Conservation (phyloP, 2,797 vertebrate genomes). For the Borostomias antarcticus region DNA sequence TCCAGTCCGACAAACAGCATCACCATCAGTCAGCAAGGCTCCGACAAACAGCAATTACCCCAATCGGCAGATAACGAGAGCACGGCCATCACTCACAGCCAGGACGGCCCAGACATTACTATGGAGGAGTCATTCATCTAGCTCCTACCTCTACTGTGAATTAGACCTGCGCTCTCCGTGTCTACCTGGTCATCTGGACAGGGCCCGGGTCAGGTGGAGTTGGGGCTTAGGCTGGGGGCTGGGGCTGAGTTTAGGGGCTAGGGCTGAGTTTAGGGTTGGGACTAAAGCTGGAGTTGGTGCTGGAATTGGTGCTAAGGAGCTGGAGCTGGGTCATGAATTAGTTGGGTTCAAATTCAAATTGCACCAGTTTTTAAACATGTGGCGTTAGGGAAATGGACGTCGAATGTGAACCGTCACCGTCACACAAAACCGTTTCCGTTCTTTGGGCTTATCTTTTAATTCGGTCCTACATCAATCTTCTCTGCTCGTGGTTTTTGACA, state of each 20-base stretch:
- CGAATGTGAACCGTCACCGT: too few relatives aligned
- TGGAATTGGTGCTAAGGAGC: too few relatives aligned
- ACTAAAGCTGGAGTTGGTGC: too few relatives aligned
- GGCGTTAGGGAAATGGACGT: background rate
- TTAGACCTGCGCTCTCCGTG: constrained; percentile 8
- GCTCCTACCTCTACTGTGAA: constrained; percentile 32
- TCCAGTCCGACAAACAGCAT: constrained; percentile 61
- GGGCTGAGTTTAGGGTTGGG: too few relatives aligned
- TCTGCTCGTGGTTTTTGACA: constrained; percentile 25
- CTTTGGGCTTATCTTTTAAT: constrained; percentile 58
- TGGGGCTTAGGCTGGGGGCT: too few relatives aligned
- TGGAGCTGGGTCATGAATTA: too few relatives aligned
- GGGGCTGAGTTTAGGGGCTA: too few relatives aligned
- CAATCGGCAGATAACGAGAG: constrained; percentile 80
- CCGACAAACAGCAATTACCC: constrained; percentile 81
- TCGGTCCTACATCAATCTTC: constrained; percentile 63
- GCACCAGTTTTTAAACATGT: background rate
- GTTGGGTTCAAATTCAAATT: too few relatives aligned
- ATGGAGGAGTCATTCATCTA: constrained; percentile 67
- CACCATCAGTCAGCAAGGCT: constrained; percentile 72
- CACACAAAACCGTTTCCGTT: constrained; percentile 33
- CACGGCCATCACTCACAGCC: constrained; percentile 72
- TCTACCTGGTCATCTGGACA: constrained; percentile 42
- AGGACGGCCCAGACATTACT: constrained; percentile 69
- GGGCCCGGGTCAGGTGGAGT: too few relatives aligned